Evolutionary conservation across 1,140 invertebrate species (phyloP), one percentile per base, ranked within the genome.

Genomic region (Venturia canescens): DNA sequence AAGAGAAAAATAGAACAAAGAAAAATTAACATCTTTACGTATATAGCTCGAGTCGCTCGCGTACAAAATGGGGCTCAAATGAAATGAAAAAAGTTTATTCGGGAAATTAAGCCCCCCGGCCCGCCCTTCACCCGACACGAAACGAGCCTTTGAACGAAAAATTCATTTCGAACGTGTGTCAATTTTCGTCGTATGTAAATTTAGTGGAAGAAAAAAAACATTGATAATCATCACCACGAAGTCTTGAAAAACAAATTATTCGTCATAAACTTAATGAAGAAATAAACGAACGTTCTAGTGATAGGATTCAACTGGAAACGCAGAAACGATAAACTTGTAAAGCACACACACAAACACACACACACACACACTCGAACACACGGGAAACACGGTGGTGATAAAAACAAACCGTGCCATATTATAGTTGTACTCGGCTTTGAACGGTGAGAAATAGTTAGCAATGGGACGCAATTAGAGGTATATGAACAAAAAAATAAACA

Each of bases 401-500:
- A 31, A 34, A 71, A 71, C 18, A 34, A 3, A 34, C 31, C 31
- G 31, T 34, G 31, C 31, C 0, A 27, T 48, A 82, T 34, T 48
- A 82, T 34, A 76, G 70, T 53, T 76, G 21, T 63, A 82, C 72
- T 78, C 44, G 21, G 77, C 78, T 78, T 82, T 71, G 70, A 66
- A 53, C 31, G 69, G 71, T 81, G 74, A 53, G 78, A 76, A 80
- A 78, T 83, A 83, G 82, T 83, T 83, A 83, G 82, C 80, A 81
- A 81, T 81, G 82, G 82, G 82, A 83, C 82, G 80, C 82, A 83
- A 83, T 83, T 83, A 83, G 82, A 79, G 80, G 77, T 82, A 82
- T 82, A 82, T 78, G 44, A 50, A 74, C 48, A 74, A 48, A 74
- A 74, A 38, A 26, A 74, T 21, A 34, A 34, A 34, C 31, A 34